Percentiles rank a stretch among this genome's conserved stretches.
Evolutionary conservation across 2,797 vertebrate genomes (phyloP).

Genomic region (Liasis olivaceus): DNA sequence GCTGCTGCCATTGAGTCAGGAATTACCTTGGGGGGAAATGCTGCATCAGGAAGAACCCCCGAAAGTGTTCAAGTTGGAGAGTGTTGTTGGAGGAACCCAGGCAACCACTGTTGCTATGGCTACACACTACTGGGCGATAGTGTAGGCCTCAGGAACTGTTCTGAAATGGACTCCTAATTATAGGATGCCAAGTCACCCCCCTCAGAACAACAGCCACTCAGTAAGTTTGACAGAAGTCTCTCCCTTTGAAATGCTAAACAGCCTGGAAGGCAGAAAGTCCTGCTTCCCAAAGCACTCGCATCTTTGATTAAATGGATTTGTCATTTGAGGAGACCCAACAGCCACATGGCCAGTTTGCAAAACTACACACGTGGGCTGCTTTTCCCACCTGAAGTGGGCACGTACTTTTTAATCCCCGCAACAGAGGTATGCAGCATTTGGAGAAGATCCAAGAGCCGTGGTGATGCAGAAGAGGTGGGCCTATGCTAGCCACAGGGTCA

Average conservation of each 20-base stretch:
- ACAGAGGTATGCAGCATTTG: neutral
- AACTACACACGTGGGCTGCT: neutral
- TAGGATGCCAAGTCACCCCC: conserved; percentile 74
- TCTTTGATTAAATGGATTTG: neutral
- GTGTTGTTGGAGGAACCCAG: conserved; percentile 62
- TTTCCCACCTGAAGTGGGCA: neutral
- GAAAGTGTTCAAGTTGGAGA: conserved; percentile 52
- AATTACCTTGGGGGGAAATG: conserved; percentile 43
- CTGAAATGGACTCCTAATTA: conserved; percentile 71
- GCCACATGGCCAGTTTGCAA: neutral
- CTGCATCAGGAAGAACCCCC: conserved; percentile 52
- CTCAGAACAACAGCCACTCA: conserved; percentile 65
- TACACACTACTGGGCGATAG: conserved; percentile 71
- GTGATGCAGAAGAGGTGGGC: neutral
- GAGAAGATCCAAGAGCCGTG: neutral
- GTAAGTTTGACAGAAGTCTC: conserved; percentile 7
- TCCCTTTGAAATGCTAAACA: neutral
- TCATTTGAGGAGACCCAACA: too few species aligned
- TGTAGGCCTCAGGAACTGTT: conserved; percentile 65
- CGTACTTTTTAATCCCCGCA: neutral
- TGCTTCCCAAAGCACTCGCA: too few species aligned
- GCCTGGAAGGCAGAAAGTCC: neutral
- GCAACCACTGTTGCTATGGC: conserved; percentile 77
- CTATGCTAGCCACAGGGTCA: neutral
- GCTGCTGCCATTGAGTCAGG: conserved; percentile 9